phyloP scores from a whole-genome alignment of 2,888 invertebrate species.

The Apodemia zela region DNA sequence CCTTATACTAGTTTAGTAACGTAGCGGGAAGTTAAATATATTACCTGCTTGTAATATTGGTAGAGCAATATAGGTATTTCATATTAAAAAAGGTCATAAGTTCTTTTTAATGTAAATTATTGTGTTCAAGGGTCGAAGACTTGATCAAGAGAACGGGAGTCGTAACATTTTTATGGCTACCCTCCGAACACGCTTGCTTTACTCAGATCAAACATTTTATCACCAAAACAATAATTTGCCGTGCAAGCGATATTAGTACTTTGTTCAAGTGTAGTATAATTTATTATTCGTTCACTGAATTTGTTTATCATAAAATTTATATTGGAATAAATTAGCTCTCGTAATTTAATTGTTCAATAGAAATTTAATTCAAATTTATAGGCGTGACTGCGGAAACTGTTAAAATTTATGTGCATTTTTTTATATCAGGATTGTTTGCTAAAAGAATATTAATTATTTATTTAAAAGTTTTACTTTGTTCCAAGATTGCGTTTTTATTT shows the following conservation, averaged over 20 bases:
- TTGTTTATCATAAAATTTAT: background rate
- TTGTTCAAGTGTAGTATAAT: background rate
- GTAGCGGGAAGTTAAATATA: too few species aligned
- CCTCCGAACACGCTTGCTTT: slow-evolving; percentile 19
- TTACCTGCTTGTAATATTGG: too few species aligned
- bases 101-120: slow-evolving; percentile 8
- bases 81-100: too few species aligned
- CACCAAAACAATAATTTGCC: slow-evolving; percentile 22
- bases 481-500: too few species aligned
- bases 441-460: too few species aligned
- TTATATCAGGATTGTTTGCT: too few species aligned
- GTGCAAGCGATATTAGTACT: slow-evolving; percentile 3
- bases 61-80: too few species aligned
- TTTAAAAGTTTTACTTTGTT: too few species aligned
- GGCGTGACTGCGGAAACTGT: too few species aligned
- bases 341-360: background rate
- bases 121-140: slow-evolving; percentile 22
- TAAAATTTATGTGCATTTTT: too few species aligned
- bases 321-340: background rate
- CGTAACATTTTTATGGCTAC: slow-evolving; percentile 31
- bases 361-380: background rate
- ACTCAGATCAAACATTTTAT: slow-evolving; percentile 26
- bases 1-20: too few species aligned
- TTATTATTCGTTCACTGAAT: background rate
- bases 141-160: slow-evolving; percentile 31